Percentiles rank a stretch among this genome's conserved stretches.
Evolutionary conservation across 2,797 vertebrate species (phyloP).

Genomic region (Perdix hodgsoniae): DNA sequence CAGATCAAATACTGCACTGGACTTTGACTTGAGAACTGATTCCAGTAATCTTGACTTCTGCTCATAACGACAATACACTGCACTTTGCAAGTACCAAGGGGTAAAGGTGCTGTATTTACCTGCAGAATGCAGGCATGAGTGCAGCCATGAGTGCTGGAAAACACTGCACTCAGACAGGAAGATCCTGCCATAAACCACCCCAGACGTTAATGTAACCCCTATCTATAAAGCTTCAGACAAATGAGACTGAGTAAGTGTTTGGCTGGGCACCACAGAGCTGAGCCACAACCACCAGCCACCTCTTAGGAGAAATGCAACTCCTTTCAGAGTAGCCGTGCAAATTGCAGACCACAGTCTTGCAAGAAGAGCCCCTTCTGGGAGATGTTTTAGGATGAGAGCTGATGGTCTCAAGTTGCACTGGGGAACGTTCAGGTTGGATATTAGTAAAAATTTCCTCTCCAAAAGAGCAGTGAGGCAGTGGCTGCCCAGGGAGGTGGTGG

Average conservation of each 20-base stretch:
- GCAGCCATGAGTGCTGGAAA: not conserved
- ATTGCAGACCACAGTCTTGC: not conserved
- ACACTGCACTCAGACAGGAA: not conserved
- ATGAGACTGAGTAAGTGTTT: not conserved
- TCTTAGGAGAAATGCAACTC: not conserved
- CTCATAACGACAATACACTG: fast-evolving
- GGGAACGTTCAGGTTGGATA: too few species aligned
- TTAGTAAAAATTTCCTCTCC: too few species aligned
- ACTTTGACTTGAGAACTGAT: not conserved
- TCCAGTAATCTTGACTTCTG: not conserved
- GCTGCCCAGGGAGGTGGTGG: too few species aligned
- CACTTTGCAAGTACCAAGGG: not conserved
- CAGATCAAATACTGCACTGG: not conserved
- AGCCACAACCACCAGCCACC: not conserved
- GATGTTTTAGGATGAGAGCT: too few species aligned
- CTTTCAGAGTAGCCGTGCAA: not conserved
- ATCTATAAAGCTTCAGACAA: not conserved
- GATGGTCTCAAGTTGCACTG: too few species aligned
- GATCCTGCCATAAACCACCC: not conserved
- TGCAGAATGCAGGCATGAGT: not conserved
- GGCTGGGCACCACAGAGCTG: not conserved
- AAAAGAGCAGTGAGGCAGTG: too few species aligned
- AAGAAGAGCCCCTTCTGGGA: not conserved
- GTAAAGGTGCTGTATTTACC: not conserved
- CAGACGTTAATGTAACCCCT: not conserved